phyloP scores from a whole-genome alignment of 2,113 vertebrate species.

The Lagopus leucura region DNA sequence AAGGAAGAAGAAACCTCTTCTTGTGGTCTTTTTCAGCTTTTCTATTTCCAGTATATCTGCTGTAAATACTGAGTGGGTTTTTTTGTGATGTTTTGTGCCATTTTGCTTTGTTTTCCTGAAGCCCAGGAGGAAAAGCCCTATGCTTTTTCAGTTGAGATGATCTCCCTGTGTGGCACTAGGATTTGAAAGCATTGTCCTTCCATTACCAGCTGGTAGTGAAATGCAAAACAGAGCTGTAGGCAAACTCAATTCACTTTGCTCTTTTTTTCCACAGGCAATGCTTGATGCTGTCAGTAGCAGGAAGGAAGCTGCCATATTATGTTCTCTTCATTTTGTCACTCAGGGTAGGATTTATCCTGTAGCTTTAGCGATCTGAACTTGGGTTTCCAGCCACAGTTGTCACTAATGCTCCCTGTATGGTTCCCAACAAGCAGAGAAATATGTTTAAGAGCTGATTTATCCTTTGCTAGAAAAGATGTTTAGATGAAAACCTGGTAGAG shows the following conservation, averaged over 20 bases:
- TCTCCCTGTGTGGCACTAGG: not conserved
- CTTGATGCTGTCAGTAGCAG: not conserved
- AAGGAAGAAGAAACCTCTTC: not conserved
- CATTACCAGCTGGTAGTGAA: not conserved
- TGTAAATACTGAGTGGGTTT: not conserved
- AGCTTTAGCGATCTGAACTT: not conserved
- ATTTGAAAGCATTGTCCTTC: not conserved
- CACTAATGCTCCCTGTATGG: not conserved
- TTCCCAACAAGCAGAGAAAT: not conserved
- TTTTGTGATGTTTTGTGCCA: not conserved
- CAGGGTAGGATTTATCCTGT: not conserved
- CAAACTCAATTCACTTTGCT: not conserved
- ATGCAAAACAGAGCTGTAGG: not conserved
- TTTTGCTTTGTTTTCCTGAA: not conserved
- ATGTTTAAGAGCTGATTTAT: not conserved
- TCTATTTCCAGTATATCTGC: not conserved
- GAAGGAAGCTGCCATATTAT: not conserved
- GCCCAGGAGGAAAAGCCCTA: not conserved
- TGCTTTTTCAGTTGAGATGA: not conserved
- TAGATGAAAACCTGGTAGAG: not conserved
- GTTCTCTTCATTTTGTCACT: not conserved
- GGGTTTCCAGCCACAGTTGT: not conserved
- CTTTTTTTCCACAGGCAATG: not conserved
- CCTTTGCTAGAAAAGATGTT: not conserved
- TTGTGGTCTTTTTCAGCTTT: not conserved